phyloP scores from a whole-genome alignment of 2,113 vertebrate genomes.

The Neomonachus schauinslandi region DNA sequence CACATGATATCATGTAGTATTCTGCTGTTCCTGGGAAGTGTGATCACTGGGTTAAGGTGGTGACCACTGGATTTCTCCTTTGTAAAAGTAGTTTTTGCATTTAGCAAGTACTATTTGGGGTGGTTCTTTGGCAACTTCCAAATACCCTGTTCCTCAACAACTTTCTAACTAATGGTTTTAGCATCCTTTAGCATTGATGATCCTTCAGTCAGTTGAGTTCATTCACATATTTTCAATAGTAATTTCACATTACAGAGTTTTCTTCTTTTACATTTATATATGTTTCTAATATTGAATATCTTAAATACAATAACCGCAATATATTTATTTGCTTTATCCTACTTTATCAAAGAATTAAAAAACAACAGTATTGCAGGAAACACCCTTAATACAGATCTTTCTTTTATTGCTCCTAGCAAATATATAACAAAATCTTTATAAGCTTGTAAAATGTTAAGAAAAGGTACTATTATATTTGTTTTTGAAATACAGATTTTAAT shows the following conservation, averaged over 20 bases:
- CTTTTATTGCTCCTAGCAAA: neutral
- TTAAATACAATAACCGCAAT: neutral
- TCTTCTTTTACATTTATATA: neutral
- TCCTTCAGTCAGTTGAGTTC: constrained; percentile 16
- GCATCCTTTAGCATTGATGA: neutral
- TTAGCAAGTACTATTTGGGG: neutral
- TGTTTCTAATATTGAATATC: neutral
- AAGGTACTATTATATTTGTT: neutral
- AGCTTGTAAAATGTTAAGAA: neutral
- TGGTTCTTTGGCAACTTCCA: neutral
- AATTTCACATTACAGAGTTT: neutral
- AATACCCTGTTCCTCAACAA: neutral
- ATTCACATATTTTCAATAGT: neutral
- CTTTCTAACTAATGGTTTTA: neutral
- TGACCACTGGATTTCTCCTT: neutral
- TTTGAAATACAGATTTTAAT: neutral
- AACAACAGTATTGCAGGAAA: neutral
- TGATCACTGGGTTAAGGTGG: neutral
- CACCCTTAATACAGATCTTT: neutral
- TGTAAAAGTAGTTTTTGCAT: neutral
- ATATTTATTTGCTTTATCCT: constrained; percentile 15
- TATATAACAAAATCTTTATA: neutral
- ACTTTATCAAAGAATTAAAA: neutral
- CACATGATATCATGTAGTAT: neutral
- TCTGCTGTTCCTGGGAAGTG: neutral